A percentile compares a stretch with the other conserved stretches of the same genome.
Conservation (phyloP, 2,888 invertebrate genomes). For the Nebria brevicollis region DNA sequence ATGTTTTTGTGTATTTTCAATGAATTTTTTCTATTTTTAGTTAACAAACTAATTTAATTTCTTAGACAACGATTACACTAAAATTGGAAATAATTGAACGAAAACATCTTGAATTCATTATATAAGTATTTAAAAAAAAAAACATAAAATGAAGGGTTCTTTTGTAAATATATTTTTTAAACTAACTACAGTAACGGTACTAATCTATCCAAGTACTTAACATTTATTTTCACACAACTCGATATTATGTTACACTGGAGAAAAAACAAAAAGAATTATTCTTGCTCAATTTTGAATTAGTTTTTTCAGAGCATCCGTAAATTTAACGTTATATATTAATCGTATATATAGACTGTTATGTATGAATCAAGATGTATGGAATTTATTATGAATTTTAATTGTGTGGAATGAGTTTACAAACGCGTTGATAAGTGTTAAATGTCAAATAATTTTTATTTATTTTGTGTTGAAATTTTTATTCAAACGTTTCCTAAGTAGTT, state of each 20-base stretch:
- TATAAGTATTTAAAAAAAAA: conserved; percentile 28
- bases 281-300: conserved; percentile 42
- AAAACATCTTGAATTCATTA: conserved; percentile 45
- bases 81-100: conserved; percentile 19
- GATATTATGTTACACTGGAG: conserved; percentile 15
- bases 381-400: not conserved
- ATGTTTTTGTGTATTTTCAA: conserved; percentile 36
- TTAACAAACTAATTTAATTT: conserved; percentile 3
- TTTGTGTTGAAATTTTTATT: conserved; percentile 36
- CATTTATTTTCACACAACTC: conserved; percentile 20
- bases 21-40: conserved; percentile 29
- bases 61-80: conserved; percentile 5
- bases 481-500: not conserved
- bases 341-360: not conserved
- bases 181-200: conserved; percentile 46
- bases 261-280: conserved; percentile 35
- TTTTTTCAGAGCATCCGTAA: conserved; percentile 16
- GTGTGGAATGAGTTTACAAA: not conserved
- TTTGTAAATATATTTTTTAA: conserved; percentile 2
- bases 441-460: conserved; percentile 42
- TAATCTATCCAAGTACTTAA: conserved; percentile 20
- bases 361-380: not conserved
- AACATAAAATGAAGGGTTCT: conserved; percentile 32
- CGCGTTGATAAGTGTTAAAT: conserved; percentile 31
- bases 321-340: conserved; percentile 1